Base-by-base conservation (phyloP, 2,113 vertebrate genomes). In the Desmodus rotundus region DNA sequence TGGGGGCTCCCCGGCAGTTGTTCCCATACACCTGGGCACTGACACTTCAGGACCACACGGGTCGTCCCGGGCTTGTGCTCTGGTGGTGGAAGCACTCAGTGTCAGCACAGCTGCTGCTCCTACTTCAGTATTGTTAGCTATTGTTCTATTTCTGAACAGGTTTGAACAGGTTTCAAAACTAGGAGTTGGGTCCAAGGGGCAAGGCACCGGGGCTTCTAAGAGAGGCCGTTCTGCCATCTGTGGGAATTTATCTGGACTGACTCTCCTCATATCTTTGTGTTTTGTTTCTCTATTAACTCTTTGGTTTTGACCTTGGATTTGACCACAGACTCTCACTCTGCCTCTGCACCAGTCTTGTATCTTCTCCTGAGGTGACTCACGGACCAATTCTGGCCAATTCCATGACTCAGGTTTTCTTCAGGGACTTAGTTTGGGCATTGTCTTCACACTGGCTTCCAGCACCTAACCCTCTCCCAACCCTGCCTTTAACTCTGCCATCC, bases 51-150 rank as follows among this genome's bases (percentile, higher is more conserved):
- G 70, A 38, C 22, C 33, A 50, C n/a, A 4, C 33, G 22, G 36
- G 33, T 67, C 54, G 26, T 65, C 54, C 56, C 15, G 38, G 19
- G 20, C 33, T 6, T 28, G 15, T 1, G 14, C 56, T 56, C 56
- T 38, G 5, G 3, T 0, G 36, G 41, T 7, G 11, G 45, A 88
- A 36, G 12, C 31, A 4, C 4, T 50, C 63, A 9, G 5, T 15
- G 47, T 38, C 16, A 0, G 77, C 14, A 7, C 24, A 16, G 6
- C 13, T 5, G 28, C n/a, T 5, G 0, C 4, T 43, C 9, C 24
- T 54, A 33, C 43, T 13, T 4, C 50, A 19, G 78, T 11, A 8
- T 45, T 52, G 16, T 14, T 10, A 26, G 54, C 16, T 36, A n/a
- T 9, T 50, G 31, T 67, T 36, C 58, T 43, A 6, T 5, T n/a